Evolutionary conservation across 2,113 vertebrate species (phyloP), one percentile per base, ranked within the genome.

Genomic region (Garra rufa): DNA sequence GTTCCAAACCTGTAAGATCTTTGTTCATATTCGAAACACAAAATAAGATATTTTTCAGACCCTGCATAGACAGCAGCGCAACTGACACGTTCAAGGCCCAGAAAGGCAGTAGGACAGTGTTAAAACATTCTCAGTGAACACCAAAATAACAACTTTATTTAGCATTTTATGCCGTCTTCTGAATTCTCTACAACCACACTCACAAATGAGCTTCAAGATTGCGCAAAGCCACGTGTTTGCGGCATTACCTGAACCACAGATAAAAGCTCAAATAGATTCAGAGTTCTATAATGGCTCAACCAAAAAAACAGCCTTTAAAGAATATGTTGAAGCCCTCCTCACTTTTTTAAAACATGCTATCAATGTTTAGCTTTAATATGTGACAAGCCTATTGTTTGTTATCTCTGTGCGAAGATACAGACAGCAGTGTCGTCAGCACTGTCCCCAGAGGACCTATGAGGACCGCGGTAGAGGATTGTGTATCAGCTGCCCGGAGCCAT

Each of bases 391-490:
- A 15, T 77, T 84, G 50, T 77, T 34, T 11, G 26, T 46, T 81
- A 28, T 85, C 75, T 90, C 6, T 55, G 8, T 83, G 46, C 82
- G 5, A 83, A 96, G 95, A 67, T 95, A 94, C 91, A 92, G 90
- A 86, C 92, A 94, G 83, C 94, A 93, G 90, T 96, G 95, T 89
- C 94, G 93, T 34, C 91, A 89, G 46, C 92, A 94, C 83, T 96
- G 95, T 69, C 95, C 95, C 5, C 92, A 90, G 89, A 92, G 91
- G 90, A 94, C 90, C 48, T 96, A 92, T 6, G 90, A 93, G 79
- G 94, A 95, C 81, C 75, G 52, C 30, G 88, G 85, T 43, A 83
- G 92, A 67, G 90, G 90, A 24, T 65, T 92, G 82, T 95, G 95
- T 82, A 83, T 94, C 52, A 61, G 89, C 84, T 96, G 95, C 79